Conservation (phyloP, 2,888 invertebrate species). For the Tenthredo scrophulariae region DNA sequence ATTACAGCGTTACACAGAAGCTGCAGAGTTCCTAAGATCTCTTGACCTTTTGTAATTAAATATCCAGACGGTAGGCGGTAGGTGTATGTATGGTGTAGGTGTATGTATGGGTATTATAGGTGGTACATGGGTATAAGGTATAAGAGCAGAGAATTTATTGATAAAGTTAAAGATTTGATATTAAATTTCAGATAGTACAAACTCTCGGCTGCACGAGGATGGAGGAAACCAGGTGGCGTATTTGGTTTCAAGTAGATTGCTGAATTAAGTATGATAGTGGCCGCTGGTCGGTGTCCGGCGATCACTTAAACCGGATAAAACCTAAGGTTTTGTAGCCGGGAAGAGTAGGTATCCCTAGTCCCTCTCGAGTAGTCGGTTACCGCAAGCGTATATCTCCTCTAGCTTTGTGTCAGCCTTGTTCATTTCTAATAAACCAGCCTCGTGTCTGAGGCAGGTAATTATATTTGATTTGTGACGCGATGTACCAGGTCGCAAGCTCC, state of each 20-base stretch:
- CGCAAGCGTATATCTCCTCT: conserved; percentile 23
- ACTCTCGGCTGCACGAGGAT: conserved; percentile 43
- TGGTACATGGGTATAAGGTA: conserved; percentile 60
- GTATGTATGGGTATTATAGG: conserved; percentile 55
- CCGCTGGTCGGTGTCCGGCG: neutral
- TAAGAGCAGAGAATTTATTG: conserved; percentile 65
- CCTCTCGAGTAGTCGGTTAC: neutral
- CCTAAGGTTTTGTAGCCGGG: conserved; percentile 15
- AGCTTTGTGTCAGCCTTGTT: conserved; percentile 42
- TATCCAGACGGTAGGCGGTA: conserved; percentile 58
- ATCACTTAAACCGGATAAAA: conserved; percentile 28
- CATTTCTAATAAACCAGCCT: conserved; percentile 46
- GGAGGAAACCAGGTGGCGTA: conserved; percentile 54
- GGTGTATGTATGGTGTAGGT: neutral
- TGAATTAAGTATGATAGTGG: conserved; percentile 41
- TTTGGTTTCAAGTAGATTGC: conserved; percentile 49
- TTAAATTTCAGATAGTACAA: conserved; percentile 66
- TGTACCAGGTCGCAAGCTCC: conserved; percentile 33
- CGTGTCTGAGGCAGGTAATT: conserved; percentile 41
- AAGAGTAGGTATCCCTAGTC: neutral
- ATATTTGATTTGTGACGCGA: conserved; percentile 52
- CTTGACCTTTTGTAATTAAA: conserved; percentile 67
- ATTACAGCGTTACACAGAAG: conserved; percentile 7
- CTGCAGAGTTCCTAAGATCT: conserved; percentile 57
- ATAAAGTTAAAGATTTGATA: conserved; percentile 62